Evolutionary conservation across 2,797 vertebrate genomes (phyloP), one percentile per base, ranked within the genome.

Genomic region (Enteromius treurensis): DNA sequence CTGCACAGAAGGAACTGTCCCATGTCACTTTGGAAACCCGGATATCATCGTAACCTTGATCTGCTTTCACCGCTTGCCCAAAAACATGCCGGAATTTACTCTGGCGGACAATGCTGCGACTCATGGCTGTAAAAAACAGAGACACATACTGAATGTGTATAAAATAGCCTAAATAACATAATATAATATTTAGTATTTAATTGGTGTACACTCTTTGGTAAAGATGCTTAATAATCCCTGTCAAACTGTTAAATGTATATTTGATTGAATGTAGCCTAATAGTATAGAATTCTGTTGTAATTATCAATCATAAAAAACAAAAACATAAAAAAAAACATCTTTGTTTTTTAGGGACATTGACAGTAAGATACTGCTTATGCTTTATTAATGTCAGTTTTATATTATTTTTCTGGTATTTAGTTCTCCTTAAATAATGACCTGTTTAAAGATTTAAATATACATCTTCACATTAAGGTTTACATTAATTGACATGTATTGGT

Each of bases 1-100:
- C 96, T 0, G 97, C 96, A 5, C 97, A 99, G 94, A 99, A 99
- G 65, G 97, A 97, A 90, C 97, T 99, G 96, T 99, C 98, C 95
- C 98, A 99, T 0, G 98, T 99, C 92, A 99, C 96, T 92, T 97
- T 99, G 93, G 98, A 99, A 70, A 99, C 98, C 0, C 98, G 96
- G 87, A 99, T 99, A 93, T 99, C 98, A 91, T 99, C 98, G 0
- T 98, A 99, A 89, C 93, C 92, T 93, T 99, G 98, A 88, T 99
- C 97, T 0, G 97, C 94, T 90, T 99, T 99, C 81, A 96, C 96
- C 0, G 95, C 89, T 93, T 99, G 97, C 45, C 98, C 98, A 3
- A 99, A 99, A 87, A 99, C 98, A 32, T 99, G 98, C 77, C 98
- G 96, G 92, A 99, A 99, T 91, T 99, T 99, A 91, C 98, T 99